Evolutionary conservation across 2,797 vertebrate genomes (phyloP), one percentile per base, ranked within the genome.

Genomic region (Xyrichtys novacula): DNA sequence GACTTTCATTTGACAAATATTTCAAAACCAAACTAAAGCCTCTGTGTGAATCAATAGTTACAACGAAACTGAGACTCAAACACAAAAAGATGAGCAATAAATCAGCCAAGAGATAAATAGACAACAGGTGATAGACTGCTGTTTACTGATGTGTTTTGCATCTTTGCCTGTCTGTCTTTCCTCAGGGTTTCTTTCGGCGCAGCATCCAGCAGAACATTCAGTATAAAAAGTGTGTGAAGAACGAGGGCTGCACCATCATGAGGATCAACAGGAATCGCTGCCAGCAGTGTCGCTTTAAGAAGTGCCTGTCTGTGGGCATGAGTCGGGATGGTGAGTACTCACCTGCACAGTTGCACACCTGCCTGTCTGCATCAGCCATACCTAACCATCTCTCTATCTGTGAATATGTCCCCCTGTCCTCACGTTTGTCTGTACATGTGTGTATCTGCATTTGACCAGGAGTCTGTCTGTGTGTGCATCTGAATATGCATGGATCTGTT

Each of bases 161-260:
- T n/a, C n/a, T n/a, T n/a, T 19, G 1, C 2, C 3, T 26, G 9
- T 11, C 14, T 53, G 44, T 59, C 14, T 6, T 47, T 39, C 48
- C 59, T 36, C 88, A 97, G 96, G 96, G 96, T 0, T 98, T 98
- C 85, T 98, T 97, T 81, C 93, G 96, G 65, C 95, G 96, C 88
- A 98, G 96, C 90, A 98, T 97, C 86, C 96, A 98, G 85, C 96
- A 98, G 89, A 97, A 97, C 83, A 97, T 97, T 81, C 95, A 97
- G 74, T 97, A 98, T 67, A 98, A 97, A 91, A 97, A 96, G 88
- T 98, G 96, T 89, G 89, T 98, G 91, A 97, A 96, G 93, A 96
- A 93, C 48, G 96, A 96, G 76, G 96, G 92, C 92, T 98, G 96
- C 84, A 95, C 92, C 70, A 93, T 86, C 78, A 4, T 70, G 53